Evolutionary conservation across 1,140 invertebrate genomes (phyloP).

Genomic region (Metaphire vulgaris): DNA sequence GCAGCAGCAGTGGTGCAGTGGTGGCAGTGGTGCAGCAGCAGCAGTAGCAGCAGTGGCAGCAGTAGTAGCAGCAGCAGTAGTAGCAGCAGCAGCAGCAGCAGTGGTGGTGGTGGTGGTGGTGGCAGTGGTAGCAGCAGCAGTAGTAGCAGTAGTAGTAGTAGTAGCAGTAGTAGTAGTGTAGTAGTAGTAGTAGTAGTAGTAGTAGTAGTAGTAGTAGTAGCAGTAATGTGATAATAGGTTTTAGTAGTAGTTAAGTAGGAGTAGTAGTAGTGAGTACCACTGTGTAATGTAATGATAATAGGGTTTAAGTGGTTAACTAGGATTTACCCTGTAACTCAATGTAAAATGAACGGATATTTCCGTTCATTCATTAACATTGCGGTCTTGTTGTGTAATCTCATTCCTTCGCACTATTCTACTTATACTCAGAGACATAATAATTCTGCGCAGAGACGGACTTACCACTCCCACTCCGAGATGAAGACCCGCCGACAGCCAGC

Average conservation of each 20-base stretch:
- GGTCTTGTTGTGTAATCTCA: too few species aligned
- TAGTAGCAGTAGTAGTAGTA: background rate
- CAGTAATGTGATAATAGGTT: too few species aligned
- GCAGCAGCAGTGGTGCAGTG: background rate
- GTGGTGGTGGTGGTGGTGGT: background rate
- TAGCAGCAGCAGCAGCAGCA: background rate
- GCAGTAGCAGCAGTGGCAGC: background rate
- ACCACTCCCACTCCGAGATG: slow-evolving; percentile 14
- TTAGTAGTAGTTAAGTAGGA: too few species aligned
- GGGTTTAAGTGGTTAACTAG: too few species aligned
- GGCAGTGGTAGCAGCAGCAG: background rate
- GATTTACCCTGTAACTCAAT: too few species aligned
- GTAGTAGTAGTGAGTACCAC: too few species aligned
- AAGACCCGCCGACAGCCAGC: slow-evolving; percentile 18
- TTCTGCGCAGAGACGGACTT: background rate
- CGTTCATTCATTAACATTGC: too few species aligned
- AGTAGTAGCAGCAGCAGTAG: background rate
- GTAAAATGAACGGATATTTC: too few species aligned
- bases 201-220: background rate
- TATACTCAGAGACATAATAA: too few species aligned
- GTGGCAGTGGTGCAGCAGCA: background rate
- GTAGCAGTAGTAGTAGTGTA: background rate
- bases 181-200: background rate
- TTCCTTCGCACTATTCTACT: too few species aligned
- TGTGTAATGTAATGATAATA: too few species aligned